These are phyloP conservation scores for Sebastes miniatus DNA, from an alignment of 2,797 vertebrate species.

Conservation along the genomic window DNA sequence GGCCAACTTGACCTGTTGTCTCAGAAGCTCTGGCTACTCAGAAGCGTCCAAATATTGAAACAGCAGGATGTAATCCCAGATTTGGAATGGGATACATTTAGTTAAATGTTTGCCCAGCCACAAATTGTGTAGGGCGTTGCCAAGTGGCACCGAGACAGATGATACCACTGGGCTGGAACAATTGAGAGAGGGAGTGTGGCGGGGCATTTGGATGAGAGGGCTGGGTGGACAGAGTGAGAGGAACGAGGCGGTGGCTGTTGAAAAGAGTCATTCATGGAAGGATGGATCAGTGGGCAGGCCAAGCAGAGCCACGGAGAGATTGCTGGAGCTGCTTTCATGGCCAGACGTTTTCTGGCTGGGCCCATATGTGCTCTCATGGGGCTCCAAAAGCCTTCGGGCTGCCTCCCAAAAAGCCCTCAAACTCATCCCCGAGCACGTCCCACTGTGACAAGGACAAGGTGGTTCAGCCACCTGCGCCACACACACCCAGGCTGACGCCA, in stretches of 20 bases:
- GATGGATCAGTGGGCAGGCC: constrained; percentile 37
- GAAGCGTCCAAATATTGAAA: constrained; percentile 76
- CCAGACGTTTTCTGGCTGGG: constrained; percentile 56
- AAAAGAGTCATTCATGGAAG: constrained; percentile 65
- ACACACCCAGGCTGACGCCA: constrained; percentile 9
- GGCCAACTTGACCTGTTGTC: constrained; percentile 49
- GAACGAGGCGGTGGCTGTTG: constrained; percentile 32
- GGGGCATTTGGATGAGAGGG: constrained; percentile 46
- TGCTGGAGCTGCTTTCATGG: constrained; percentile 24
- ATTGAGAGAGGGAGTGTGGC: constrained; percentile 6
- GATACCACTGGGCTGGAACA: constrained; percentile 48
- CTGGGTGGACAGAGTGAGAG: constrained; percentile 35
- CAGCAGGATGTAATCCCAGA: constrained; percentile 75
- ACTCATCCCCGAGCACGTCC: constrained; percentile 32
- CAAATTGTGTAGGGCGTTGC: constrained; percentile 65
- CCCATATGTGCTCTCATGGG: constrained; percentile 69
- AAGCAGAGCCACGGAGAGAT: constrained; percentile 45
- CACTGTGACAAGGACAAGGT: constrained; percentile 52
- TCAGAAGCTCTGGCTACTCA: constrained; percentile 59
- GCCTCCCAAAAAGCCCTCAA: constrained; percentile 62
- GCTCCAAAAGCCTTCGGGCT: constrained; percentile 59
- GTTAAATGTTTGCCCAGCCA: constrained; percentile 78
- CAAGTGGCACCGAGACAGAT: constrained; percentile 73
- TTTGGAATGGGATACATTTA: constrained; percentile 72
- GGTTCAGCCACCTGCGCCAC: constrained; percentile 59